A percentile compares a stretch with the other conserved stretches of the same genome.
These are phyloP conservation scores for Ciconia nigra DNA, from an alignment of 2,797 vertebrate genomes.

Conservation along the genomic window DNA sequence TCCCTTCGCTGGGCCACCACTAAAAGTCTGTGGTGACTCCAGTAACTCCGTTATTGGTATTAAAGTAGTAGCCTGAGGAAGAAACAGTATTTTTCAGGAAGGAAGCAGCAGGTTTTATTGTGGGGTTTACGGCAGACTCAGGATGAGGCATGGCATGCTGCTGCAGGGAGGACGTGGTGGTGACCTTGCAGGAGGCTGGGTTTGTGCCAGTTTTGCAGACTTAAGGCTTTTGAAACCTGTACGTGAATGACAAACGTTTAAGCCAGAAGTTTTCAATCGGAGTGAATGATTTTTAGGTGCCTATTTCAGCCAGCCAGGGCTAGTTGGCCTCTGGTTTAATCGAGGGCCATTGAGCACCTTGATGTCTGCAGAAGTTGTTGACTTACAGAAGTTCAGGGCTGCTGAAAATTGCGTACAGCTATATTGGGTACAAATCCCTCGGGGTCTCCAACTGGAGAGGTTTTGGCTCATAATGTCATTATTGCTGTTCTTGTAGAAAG, in stretches of 20 bases:
- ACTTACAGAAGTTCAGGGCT: not conserved
- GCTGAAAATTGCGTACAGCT: not conserved
- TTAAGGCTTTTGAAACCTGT: not conserved
- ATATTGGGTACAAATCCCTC: too few relatives aligned
- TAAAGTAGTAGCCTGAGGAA: not conserved
- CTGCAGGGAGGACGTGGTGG: not conserved
- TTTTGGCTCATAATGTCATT: not conserved
- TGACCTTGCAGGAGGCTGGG: not conserved
- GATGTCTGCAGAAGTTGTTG: not conserved
- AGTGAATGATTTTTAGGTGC: not conserved
- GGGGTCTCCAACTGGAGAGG: not conserved
- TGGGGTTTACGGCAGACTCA: not conserved
- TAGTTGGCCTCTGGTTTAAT: not conserved
- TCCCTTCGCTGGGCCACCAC: not conserved
- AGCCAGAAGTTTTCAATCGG: not conserved
- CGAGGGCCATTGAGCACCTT: not conserved
- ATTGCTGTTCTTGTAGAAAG: not conserved
- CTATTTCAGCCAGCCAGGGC: not conserved
- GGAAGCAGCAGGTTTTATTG: not conserved
- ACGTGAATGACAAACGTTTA: accelerated
- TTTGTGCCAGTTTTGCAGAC: not conserved
- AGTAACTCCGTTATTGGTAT: not conserved
- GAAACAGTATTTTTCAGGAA: not conserved
- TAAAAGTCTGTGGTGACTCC: not conserved
- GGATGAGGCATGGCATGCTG: not conserved